These are phyloP conservation scores for Hyles lineata DNA, from an alignment of 2,888 invertebrate genomes.

Conservation along the genomic window DNA sequence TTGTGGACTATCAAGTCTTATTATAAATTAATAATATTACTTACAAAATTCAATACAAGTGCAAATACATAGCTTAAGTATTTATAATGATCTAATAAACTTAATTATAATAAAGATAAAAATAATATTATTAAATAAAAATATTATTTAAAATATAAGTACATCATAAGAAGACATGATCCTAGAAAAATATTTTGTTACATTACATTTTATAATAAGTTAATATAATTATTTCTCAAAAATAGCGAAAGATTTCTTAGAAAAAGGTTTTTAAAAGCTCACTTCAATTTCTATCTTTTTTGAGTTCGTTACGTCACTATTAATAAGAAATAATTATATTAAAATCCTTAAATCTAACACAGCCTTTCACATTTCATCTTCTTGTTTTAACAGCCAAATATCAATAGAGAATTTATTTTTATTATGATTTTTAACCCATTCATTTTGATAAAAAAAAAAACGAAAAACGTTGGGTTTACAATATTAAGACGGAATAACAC, in stretches of 20 bases:
- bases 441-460: background rate
- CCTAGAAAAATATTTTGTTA: conserved; percentile 4
- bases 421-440: background rate
- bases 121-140: background rate
- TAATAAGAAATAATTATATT: background rate
- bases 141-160: background rate
- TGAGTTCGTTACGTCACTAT: background rate
- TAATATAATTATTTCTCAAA: background rate
- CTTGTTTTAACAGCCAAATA: background rate
- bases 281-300: background rate
- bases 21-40: too few relatives aligned
- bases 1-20: too few relatives aligned
- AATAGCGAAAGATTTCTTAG: background rate
- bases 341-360: background rate
- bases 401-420: background rate
- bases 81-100: background rate
- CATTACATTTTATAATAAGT: background rate
- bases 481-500: too few relatives aligned
- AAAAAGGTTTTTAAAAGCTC: background rate
- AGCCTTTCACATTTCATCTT: background rate
- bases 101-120: background rate
- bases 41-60: too few relatives aligned
- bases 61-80: too few relatives aligned
- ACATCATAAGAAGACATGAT: background rate
- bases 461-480: background rate